Conservation (phyloP, 2,888 invertebrate species). For the Cheilosia grossa region DNA sequence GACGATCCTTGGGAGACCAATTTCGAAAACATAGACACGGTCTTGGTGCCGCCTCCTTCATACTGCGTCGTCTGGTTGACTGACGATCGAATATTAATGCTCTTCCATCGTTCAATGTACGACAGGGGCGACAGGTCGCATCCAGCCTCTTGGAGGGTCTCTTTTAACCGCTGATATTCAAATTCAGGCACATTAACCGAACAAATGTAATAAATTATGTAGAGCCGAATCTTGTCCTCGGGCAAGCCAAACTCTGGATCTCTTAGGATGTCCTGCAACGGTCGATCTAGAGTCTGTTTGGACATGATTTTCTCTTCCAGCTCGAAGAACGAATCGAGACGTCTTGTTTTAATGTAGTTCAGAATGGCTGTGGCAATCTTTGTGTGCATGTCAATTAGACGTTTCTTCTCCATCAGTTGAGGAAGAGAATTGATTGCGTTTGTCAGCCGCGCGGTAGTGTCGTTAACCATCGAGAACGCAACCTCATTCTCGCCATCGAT, state of each 20-base stretch:
- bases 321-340: conserved; percentile 98
- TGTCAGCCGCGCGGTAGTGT: conserved; percentile 96
- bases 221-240: conserved; percentile 96
- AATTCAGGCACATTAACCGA: conserved; percentile 90
- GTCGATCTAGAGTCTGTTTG: conserved; percentile 91
- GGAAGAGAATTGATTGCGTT: conserved; percentile 98
- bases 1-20: conserved; percentile 98
- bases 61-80: conserved; percentile 89
- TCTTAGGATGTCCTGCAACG: conserved; percentile 92
- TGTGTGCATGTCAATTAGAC: conserved; percentile 99
- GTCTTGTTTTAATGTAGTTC: conserved; percentile 92
- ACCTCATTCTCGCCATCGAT: conserved; percentile 94
- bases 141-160: conserved; percentile 90
- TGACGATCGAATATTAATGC: conserved; percentile 81
- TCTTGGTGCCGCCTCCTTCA: conserved; percentile 97
- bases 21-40: conserved; percentile 99
- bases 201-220: conserved; percentile 96
- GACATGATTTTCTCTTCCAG: conserved; percentile 99
- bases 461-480: conserved; percentile 93
- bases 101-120: conserved; percentile 96
- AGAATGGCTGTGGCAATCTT: conserved; percentile 97
- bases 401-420: conserved; percentile 97
- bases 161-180: conserved; percentile 93
- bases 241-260: conserved; percentile 94
- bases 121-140: conserved; percentile 93